Evolutionary conservation across 2,888 invertebrate species (phyloP).

Genomic region (Bombylius major): DNA sequence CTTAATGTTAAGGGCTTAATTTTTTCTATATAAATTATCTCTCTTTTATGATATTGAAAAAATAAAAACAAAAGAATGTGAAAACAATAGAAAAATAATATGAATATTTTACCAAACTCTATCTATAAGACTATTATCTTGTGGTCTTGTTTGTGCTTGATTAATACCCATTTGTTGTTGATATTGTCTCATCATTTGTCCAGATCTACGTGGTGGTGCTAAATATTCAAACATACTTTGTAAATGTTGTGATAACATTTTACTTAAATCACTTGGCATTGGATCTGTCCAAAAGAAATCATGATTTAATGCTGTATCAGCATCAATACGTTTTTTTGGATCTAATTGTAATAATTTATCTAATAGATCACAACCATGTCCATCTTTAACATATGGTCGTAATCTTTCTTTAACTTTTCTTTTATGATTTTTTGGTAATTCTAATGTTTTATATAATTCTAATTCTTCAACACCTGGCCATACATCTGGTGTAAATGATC

Average conservation of each 20-base stretch:
- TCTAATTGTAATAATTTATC: constrained; percentile 86
- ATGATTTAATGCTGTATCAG: constrained; percentile 89
- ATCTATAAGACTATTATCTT: constrained; percentile 76
- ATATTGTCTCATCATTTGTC: constrained; percentile 55
- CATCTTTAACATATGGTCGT: constrained; percentile 81
- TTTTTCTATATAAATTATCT: too few relatives aligned
- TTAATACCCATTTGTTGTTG: constrained; percentile 43
- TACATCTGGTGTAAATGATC: constrained; percentile 80
- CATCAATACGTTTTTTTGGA: constrained; percentile 76
- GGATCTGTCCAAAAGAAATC: constrained; percentile 99
- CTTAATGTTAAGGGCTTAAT: too few relatives aligned
- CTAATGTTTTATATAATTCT: constrained; percentile 78
- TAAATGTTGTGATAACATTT: constrained; percentile 83
- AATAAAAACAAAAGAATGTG: too few relatives aligned
- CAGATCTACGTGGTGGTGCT: constrained; percentile 59
- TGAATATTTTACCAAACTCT: constrained; percentile 53
- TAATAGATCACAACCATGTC: constrained; percentile 82
- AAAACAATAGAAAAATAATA: too few relatives aligned
- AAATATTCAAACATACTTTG: constrained; percentile 94
- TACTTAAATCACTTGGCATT: constrained; percentile 80
- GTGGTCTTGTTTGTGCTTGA: constrained; percentile 42
- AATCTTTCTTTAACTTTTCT: constrained; percentile 73
- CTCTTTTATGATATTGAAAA: too few relatives aligned
- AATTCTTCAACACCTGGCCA: constrained; percentile 90
- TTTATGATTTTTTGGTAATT: constrained; percentile 75